Base-by-base conservation (phyloP, 2,113 vertebrate genomes). In the Gopherus evgoodei region DNA sequence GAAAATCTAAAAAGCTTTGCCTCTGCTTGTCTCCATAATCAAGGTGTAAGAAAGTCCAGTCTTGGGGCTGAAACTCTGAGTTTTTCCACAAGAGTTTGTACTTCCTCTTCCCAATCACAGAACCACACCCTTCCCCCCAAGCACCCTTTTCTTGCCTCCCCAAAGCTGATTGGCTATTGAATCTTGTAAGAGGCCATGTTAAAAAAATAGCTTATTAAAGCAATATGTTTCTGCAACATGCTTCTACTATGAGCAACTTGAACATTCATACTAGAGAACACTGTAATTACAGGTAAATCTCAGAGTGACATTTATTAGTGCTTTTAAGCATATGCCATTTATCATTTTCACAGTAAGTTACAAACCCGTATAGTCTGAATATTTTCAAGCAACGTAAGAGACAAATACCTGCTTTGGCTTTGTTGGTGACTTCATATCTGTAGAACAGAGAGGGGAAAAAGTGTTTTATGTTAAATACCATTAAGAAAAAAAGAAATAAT, bases 391-490 rank as follows among this genome's bases (percentile, higher is more conserved):
- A 87, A 87, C 6, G 4, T 4, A 38, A 42, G 42, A 88, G 49
- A 97, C 89, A 97, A 96, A 97, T 98, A 99, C 99, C 99, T 99
- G 98, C 89, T 98, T 98, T 80, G 87, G 91, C 97, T 98, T 98
- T 81, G 97, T 93, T 3, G 97, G 97, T 84, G 97, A 98, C 96
- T 97, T 99, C 90, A 95, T 91, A 97, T 98, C 99, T 99, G 97
- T 87, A 94, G 89, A 97, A 62, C 72, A 93, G 90, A 95, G 84
- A 83, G 65, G 52, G 89, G 83, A 93, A 38, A 78, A 69, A 42
- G 95, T n/a, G 5, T 22, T 57, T 1, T 86, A 94, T 14, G 57
- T 5, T 97, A 87, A 96, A 95, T 22, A 84, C 85, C 47, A 86
- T 78, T 72, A 96, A 27, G 22, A 76, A 90, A 84, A n/a, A 90